These are phyloP conservation scores for Choloepus hoffmanni DNA, from an alignment of 2,113 vertebrate species.

Conservation along the genomic window DNA sequence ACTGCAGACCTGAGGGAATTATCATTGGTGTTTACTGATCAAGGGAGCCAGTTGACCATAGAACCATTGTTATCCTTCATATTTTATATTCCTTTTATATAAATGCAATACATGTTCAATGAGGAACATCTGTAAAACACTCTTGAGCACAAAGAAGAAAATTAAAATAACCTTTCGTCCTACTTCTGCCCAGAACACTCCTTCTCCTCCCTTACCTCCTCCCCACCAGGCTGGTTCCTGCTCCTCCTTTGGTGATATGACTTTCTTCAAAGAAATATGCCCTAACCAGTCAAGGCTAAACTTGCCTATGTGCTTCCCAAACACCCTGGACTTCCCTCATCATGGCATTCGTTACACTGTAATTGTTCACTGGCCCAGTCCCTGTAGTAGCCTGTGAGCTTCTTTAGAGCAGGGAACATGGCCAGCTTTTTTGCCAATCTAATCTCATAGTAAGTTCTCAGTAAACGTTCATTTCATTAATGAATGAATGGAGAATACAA, in stretches of 20 bases:
- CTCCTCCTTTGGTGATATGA: background rate
- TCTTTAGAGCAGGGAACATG: background rate
- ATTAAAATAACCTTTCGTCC: background rate
- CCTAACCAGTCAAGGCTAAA: background rate
- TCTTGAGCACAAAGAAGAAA: slow-evolving; percentile 6
- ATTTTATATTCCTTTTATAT: background rate
- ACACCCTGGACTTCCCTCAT: background rate
- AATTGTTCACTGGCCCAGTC: background rate
- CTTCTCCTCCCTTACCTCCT: background rate
- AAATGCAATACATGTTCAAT: background rate
- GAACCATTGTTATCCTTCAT: background rate
- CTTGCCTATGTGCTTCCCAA: background rate
- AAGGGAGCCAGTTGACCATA: background rate
- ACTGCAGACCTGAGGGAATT: background rate
- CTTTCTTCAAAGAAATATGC: background rate
- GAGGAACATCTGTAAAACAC: background rate
- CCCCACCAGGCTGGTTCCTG: background rate
- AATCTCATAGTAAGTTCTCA: slow-evolving; percentile 20
- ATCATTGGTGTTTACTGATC: background rate
- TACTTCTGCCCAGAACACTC: background rate
- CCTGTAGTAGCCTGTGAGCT: background rate
- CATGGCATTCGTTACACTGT: background rate
- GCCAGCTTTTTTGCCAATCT: background rate
- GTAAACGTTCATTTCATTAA: slow-evolving; percentile 34
- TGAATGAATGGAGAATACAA: slow-evolving; percentile 27